Evolutionary conservation across 2,888 invertebrate species (phyloP), one percentile per base, ranked within the genome.

Genomic region (Drosophila greeni): DNA sequence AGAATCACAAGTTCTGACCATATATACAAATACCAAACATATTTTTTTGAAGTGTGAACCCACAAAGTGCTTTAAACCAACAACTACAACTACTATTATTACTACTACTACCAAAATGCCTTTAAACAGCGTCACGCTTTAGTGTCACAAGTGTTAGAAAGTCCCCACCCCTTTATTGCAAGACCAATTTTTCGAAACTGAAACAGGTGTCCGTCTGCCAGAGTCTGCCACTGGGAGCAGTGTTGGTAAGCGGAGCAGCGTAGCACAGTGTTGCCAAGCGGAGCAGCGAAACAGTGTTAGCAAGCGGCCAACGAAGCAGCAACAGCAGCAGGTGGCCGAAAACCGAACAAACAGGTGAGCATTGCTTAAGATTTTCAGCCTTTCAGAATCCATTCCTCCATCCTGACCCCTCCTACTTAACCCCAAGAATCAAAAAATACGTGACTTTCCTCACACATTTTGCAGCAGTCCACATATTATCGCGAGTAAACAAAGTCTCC

Each of bases 41-140:
- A 71, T 72, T 78, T 78, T 78, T 62, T 69, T 66, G 3, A 68
- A 68, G 68, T 68, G 67, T 67, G 43, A 66, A 49, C 26, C 60
- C 37, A 61, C 39, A 24, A 77, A 80, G 77, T 78, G 78, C 71
- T 75, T 70, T 52, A 43, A 48, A 37, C 29, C 37, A 57, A 60
- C 59, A 34, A 66, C 45, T 18, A 45, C 43, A 16, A 77, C 73
- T 69, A 71, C 72, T 67, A 78, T 75, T 66, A 78, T 26, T 39
- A 66, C 29, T 26, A 12, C 26, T 18, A 31, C 20, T 51, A 66
- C 59, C 52, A 76, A 75, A 81, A 71, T 80, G 79, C 79, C 79
- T 80, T 81, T 79, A 48, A 66, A 79, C 53, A 80, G 77, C 80
- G 74, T 77, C 55, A 80, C 77, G 77, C 80, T 80, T 80, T 80